Conservation (phyloP, 2,113 vertebrate genomes). For the Psephotus haematonotus region DNA sequence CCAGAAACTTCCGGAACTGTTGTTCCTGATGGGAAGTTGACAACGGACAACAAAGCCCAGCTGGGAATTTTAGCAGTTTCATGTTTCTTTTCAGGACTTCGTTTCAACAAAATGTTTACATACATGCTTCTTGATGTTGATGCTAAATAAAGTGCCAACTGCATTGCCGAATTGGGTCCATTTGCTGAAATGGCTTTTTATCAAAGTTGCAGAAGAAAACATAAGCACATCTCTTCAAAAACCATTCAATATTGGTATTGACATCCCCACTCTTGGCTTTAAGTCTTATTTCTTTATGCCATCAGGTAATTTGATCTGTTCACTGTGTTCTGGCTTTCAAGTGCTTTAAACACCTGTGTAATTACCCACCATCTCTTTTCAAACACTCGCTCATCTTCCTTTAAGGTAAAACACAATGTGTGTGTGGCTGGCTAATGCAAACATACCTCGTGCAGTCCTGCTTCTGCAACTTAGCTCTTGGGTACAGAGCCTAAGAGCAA, state of each 20-base stretch:
- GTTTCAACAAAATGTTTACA: background rate
- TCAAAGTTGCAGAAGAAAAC: background rate
- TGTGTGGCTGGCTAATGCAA: background rate
- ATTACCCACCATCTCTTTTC: background rate
- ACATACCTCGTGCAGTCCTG: background rate
- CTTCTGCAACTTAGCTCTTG: background rate
- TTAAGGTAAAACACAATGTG: background rate
- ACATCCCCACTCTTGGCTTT: background rate
- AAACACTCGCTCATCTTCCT: background rate
- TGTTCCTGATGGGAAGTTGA: background rate
- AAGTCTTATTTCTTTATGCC: background rate
- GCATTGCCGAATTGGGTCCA: background rate
- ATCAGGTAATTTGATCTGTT: background rate
- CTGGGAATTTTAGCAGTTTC: background rate
- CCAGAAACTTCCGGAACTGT: background rate
- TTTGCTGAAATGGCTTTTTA: background rate
- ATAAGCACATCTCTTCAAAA: background rate
- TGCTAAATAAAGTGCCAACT: background rate
- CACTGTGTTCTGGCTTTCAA: background rate
- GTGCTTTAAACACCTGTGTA: background rate
- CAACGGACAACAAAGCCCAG: background rate
- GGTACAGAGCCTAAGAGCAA: background rate
- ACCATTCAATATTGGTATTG: slow-evolving; percentile 14
- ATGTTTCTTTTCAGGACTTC: background rate
- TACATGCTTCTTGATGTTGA: background rate